These are phyloP conservation scores for Hyperopisus bebe DNA, from an alignment of 2,113 vertebrate genomes.

Conservation along the genomic window DNA sequence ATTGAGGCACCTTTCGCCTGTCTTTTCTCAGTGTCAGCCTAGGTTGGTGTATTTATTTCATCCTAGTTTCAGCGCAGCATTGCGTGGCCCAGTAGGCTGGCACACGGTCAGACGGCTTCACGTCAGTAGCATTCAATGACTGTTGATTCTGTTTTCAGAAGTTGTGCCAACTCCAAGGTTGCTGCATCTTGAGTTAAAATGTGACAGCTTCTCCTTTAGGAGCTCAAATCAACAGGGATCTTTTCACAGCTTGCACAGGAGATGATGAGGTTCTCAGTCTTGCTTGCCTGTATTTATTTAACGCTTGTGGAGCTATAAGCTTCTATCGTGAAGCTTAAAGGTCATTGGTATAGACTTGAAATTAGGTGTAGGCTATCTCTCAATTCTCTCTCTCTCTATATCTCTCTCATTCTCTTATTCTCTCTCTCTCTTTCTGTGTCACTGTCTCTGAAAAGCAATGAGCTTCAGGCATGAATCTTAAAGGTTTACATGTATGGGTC, in stretches of 20 bases:
- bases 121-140: background rate
- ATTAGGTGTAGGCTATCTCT: background rate
- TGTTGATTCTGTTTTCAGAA: background rate
- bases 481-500: background rate
- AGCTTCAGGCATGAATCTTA: background rate
- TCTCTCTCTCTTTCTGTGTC: background rate
- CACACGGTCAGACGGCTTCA: background rate
- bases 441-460: background rate
- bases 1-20: background rate
- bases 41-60: background rate
- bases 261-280: background rate
- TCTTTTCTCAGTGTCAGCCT: background rate
- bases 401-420: background rate
- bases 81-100: background rate
- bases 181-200: background rate
- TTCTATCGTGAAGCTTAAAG: background rate
- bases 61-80: background rate
- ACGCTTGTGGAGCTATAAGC: slow-evolving; percentile 1
- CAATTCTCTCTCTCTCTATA: background rate
- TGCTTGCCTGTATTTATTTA: slow-evolving; percentile 10
- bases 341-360: background rate
- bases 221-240: slow-evolving; percentile 5
- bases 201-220: background rate
- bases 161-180: background rate
- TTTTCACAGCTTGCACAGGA: slow-evolving; percentile 7